A percentile compares a stretch with the other conserved stretches of the same genome.
Conservation (phyloP, 2,113 vertebrate genomes). For the Notiomystis cincta region DNA sequence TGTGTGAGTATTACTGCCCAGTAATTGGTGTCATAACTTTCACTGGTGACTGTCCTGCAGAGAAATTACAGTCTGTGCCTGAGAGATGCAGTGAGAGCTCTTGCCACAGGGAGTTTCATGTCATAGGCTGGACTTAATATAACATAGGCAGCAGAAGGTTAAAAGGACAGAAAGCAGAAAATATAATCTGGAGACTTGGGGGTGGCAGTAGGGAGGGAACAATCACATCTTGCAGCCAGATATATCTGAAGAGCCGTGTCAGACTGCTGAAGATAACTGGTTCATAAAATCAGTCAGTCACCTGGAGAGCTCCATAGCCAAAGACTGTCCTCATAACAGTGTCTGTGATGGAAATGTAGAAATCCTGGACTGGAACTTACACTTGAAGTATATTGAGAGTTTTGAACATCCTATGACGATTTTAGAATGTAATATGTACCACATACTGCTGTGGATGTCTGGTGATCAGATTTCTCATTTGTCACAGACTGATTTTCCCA, state of each 20-base stretch:
- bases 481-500: not conserved
- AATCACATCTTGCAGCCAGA: not conserved
- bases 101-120: not conserved
- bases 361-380: not conserved
- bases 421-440: not conserved
- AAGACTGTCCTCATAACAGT: not conserved
- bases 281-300: not conserved
- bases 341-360: not conserved
- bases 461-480: not conserved
- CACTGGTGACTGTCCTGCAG: not conserved
- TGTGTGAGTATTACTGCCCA: not conserved
- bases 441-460: not conserved
- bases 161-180: not conserved
- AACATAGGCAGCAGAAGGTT: not conserved
- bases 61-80: not conserved
- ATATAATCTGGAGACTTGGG: not conserved
- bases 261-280: not conserved
- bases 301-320: not conserved
- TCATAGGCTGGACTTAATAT: not conserved
- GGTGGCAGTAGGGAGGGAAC: not conserved
- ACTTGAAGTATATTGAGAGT: not conserved
- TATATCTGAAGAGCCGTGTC: not conserved
- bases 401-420: not conserved
- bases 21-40: conserved; percentile 29
- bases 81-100: not conserved